These are phyloP conservation scores for Hydroisotoma schaefferi DNA, from an alignment of 2,888 invertebrate genomes.

Conservation along the genomic window DNA sequence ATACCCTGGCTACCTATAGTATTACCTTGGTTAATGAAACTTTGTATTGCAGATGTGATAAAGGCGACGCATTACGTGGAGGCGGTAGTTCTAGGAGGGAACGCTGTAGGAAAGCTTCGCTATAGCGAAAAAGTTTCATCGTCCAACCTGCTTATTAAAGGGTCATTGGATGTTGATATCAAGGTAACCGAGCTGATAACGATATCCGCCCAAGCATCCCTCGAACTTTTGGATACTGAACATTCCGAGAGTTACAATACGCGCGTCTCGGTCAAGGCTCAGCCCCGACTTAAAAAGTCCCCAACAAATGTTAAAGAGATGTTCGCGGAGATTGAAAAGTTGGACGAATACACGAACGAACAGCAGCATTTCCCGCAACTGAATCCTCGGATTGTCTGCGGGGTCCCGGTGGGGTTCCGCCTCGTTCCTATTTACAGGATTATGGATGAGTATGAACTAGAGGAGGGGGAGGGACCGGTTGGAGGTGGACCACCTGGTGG, in stretches of 20 bases:
- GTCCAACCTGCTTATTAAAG: neutral
- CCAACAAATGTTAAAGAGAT: constrained; percentile 6
- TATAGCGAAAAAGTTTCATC: neutral
- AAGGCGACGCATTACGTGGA: constrained; percentile 7
- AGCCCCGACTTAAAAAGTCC: neutral
- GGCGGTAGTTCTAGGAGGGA: constrained; percentile 1
- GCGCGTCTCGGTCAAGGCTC: neutral
- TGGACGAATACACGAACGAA: constrained; percentile 1
- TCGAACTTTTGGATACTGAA: constrained; percentile 5
- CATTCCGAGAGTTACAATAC: neutral
- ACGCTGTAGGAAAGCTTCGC: neutral
- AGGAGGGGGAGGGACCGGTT: too few relatives aligned
- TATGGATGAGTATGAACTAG: too few relatives aligned
- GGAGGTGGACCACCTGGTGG: too few relatives aligned
- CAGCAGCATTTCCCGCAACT: constrained; percentile 9
- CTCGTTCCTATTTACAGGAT: too few relatives aligned
- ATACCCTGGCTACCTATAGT: too few relatives aligned
- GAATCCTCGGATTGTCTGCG: too few relatives aligned
- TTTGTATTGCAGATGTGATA: too few relatives aligned
- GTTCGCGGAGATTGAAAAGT: constrained; percentile 6
- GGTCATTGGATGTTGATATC: neutral
- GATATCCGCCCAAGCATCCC: constrained; percentile 7
- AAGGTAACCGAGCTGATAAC: neutral
- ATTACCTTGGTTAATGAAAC: too few relatives aligned
- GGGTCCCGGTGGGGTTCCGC: constrained; percentile 11